Percentiles rank a stretch among this genome's conserved stretches.
Conservation (phyloP, 2,113 vertebrate genomes). For the Chaetops frenatus region DNA sequence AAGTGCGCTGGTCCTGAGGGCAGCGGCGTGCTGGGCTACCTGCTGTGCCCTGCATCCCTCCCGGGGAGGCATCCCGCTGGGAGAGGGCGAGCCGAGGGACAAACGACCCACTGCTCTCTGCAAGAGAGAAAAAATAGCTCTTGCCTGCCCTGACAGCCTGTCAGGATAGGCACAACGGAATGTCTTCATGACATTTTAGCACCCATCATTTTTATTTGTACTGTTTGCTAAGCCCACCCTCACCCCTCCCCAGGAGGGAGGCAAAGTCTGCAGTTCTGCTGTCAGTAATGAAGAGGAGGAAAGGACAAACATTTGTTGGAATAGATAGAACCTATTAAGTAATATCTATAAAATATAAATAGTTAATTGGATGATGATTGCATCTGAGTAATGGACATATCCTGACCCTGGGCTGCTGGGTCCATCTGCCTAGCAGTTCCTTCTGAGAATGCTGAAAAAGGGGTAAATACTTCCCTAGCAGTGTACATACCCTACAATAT, state of each 20-base stretch:
- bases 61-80: neutral
- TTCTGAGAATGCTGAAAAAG: neutral
- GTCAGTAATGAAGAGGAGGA: neutral
- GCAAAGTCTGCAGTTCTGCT: neutral
- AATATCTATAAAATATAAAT: neutral
- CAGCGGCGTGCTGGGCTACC: neutral
- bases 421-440: neutral
- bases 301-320: neutral
- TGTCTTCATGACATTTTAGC: neutral
- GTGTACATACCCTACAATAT: neutral
- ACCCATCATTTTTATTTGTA: neutral
- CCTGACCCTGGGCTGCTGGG: neutral
- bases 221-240: neutral
- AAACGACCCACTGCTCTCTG: neutral
- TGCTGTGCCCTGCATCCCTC: neutral
- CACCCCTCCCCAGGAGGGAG: neutral
- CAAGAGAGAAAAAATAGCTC: neutral
- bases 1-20: neutral
- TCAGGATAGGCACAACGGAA: neutral
- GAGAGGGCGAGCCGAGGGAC: neutral
- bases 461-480: neutral
- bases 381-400: neutral
- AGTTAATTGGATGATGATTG: neutral
- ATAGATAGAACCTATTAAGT: neutral
- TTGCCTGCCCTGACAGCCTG: neutral